Evolutionary conservation across 1,140 invertebrate species (phyloP), one percentile per base, ranked within the genome.

Genomic region (Sesamia nonagrioides): DNA sequence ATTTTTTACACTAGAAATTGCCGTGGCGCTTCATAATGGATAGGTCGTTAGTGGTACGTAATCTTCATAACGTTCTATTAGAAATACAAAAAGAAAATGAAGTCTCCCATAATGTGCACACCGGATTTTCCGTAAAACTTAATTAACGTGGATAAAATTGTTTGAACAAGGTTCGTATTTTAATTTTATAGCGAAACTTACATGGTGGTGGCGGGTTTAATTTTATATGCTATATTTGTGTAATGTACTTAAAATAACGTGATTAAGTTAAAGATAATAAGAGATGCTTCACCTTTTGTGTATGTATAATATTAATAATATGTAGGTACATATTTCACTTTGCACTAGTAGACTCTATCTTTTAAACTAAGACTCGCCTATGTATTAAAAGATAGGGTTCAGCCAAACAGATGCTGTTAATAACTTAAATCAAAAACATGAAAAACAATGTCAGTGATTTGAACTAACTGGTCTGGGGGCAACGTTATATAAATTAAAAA

Each of bases 71-170:
- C 15, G 61, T 66, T n/a, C 35, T 58, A 58, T 58, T 42, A 42
- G n/a, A 42, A 42, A 42, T 5, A 66, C 13, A 66, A 66, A 66
- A 66, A 66, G 58, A 60, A 33, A 13, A 60, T 13, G 56, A 35
- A 17, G 8, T 17, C 17, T 37, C n/a, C n/a, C 35, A 42, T 66
- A 66, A 66, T 66, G 42, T 42, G 61, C 17, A 11, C 37, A 17
- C 61, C 37, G 54, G 54, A 45, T 66, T 66, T 66, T 45, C 35
- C 17, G 61, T 33, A 66, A 60, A 66, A 66, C 61, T 66, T 66
- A 66, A 66, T 66, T 66, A 66, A 66, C n/a, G 35, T 42, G 61
- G 37, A 66, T 66, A 66, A 58, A 58, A 58, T 42, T 66, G 61
- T 66, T 66, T 66, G 37, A 66, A 66, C 37, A 42, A 40, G 27